A percentile compares a stretch with the other conserved stretches of the same genome.
Conservation (phyloP, 2,113 vertebrate species). For the Anoplopoma fimbria region DNA sequence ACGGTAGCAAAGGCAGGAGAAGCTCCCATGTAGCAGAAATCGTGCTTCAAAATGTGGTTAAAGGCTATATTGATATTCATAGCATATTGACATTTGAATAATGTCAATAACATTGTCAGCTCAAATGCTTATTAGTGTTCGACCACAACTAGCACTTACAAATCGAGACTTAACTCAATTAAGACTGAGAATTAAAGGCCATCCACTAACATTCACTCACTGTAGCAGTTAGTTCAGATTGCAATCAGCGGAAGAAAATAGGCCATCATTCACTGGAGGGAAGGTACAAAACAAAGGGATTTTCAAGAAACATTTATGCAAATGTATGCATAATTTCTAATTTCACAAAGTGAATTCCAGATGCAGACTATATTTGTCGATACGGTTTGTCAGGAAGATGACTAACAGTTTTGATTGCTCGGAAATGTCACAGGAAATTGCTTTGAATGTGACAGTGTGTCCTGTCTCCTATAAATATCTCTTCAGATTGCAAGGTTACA, state of each 20-base stretch:
- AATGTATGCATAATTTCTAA: constrained; percentile 70
- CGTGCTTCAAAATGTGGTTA: not conserved
- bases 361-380: constrained; percentile 46
- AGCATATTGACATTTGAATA: constrained; percentile 51
- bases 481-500: constrained; percentile 14
- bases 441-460: constrained; percentile 23
- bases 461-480: constrained; percentile 27
- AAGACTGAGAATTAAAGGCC: constrained; percentile 14
- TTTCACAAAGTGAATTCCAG: constrained; percentile 62
- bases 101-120: constrained; percentile 45
- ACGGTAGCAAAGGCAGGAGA: not conserved
- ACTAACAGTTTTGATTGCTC: constrained; percentile 50
- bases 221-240: constrained; percentile 50
- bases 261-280: constrained; percentile 76
- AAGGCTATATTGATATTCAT: constrained; percentile 35
- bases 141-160: constrained; percentile 8
- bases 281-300: constrained; percentile 64
- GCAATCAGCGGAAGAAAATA: constrained; percentile 66
- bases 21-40: not conserved
- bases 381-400: constrained; percentile 41
- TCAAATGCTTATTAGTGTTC: constrained; percentile 43
- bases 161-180: constrained; percentile 38
- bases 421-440: constrained; percentile 63
- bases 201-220: constrained; percentile 28
- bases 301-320: constrained; percentile 76